Conservation (phyloP, 2,113 vertebrate genomes). For the Marmota monax region DNA sequence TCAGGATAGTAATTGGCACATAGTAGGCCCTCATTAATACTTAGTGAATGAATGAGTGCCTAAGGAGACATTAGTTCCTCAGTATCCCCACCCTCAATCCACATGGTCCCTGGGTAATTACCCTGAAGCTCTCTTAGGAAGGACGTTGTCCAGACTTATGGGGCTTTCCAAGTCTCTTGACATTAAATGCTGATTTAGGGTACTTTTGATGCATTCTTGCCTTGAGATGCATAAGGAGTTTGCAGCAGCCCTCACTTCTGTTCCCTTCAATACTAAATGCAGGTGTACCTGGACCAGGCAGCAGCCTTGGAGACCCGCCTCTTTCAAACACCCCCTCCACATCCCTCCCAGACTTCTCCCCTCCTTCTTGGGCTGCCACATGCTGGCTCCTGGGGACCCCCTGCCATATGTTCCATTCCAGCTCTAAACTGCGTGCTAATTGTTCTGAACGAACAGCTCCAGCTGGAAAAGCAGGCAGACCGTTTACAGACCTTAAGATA, state of each 20-base stretch:
- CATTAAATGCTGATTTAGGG: not conserved
- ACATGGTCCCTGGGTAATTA: not conserved
- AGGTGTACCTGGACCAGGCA: slow-evolving; percentile 59
- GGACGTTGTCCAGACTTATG: not conserved
- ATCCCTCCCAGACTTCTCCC: slow-evolving; percentile 40
- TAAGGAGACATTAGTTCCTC: not conserved
- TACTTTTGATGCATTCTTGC: not conserved
- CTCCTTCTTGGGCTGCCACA: slow-evolving; percentile 40
- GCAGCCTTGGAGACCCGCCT: not conserved
- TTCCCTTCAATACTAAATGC: not conserved
- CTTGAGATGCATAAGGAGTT: not conserved
- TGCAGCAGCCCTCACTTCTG: not conserved
- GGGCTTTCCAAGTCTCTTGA: not conserved
- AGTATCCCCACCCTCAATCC: not conserved
- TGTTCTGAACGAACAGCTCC: slow-evolving; percentile 88
- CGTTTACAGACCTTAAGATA: slow-evolving; percentile 86
- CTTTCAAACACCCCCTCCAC: not conserved
- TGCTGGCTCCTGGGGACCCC: slow-evolving; percentile 75
- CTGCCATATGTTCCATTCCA: slow-evolving; percentile 79
- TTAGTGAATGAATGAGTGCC: not conserved
- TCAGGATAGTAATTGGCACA: not conserved
- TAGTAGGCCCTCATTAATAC: not conserved
- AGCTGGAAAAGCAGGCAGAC: slow-evolving; percentile 89
- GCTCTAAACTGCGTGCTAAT: slow-evolving; percentile 84
- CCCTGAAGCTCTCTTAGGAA: not conserved